Percentiles rank a stretch among this genome's conserved stretches.
These are phyloP conservation scores for Trochalopteron elliotii DNA, from an alignment of 2,113 vertebrate species.

Conservation along the genomic window DNA sequence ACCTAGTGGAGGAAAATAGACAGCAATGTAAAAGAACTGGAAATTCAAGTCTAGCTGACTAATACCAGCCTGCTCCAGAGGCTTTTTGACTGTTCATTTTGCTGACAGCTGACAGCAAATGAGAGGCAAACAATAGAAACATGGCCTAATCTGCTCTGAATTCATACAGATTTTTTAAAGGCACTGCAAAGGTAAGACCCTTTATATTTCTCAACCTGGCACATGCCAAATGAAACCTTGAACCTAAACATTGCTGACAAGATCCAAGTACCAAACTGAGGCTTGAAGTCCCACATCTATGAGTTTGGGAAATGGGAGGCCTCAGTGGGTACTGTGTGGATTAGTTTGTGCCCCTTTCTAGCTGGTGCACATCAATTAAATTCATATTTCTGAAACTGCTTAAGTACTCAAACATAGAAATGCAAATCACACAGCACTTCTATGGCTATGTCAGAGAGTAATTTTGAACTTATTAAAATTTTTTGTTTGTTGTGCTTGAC, in stretches of 20 bases:
- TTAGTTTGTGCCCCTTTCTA: background rate
- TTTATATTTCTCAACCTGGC: background rate
- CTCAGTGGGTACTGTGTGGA: background rate
- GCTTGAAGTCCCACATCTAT: background rate
- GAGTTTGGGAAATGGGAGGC: background rate
- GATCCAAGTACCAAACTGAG: background rate
- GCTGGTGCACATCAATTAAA: background rate
- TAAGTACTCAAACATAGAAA: background rate
- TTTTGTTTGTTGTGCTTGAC: background rate
- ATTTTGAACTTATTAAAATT: background rate
- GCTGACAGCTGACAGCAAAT: conserved; percentile 70
- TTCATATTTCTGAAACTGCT: background rate
- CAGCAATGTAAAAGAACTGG: conserved; percentile 82
- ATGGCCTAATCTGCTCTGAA: background rate
- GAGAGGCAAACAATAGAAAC: conserved; percentile 9
- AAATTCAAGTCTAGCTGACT: conserved; percentile 82
- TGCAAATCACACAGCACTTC: background rate
- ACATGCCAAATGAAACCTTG: background rate
- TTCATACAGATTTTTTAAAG: background rate
- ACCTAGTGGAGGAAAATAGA: conserved; percentile 66
- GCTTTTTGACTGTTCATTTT: conserved; percentile 50
- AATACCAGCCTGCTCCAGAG: conserved; percentile 58
- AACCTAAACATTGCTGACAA: accelerated
- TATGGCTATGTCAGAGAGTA: background rate
- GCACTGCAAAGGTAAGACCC: conserved; percentile 37